Evolutionary conservation across 1,140 invertebrate genomes (phyloP).

Genomic region (Coenobita brevimanus): DNA sequence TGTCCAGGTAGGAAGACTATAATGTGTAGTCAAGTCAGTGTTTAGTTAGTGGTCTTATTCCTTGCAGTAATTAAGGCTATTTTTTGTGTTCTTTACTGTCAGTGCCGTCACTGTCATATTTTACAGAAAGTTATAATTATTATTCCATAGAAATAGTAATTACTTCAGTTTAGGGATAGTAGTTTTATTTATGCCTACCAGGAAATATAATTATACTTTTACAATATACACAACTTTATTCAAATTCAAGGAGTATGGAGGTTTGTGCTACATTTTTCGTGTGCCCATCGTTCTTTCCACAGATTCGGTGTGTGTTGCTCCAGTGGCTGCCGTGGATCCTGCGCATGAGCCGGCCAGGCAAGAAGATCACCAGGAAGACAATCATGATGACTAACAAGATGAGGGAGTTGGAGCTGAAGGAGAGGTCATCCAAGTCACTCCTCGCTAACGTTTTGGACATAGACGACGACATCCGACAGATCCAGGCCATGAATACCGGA

Average conservation of each 20-base stretch:
- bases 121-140: too few species aligned
- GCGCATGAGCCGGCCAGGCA: conserved; percentile 87
- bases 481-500: conserved; percentile 62
- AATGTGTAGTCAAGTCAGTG: too few species aligned
- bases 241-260: background rate
- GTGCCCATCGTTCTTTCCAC: conserved; percentile 44
- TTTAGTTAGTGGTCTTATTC: too few species aligned
- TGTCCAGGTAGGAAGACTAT: too few species aligned
- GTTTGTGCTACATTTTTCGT: background rate
- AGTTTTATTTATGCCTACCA: too few species aligned
- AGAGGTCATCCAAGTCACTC: conserved; percentile 92
- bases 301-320: conserved; percentile 94
- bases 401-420: conserved; percentile 92
- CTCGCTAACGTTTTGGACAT: conserved; percentile 93
- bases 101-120: too few species aligned
- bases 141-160: too few species aligned
- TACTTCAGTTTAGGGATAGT: too few species aligned
- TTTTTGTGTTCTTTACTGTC: too few species aligned
- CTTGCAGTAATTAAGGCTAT: too few species aligned
- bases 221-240: too few species aligned
- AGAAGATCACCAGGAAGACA: conserved; percentile 93
- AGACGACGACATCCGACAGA: conserved; percentile 87
- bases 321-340: conserved; percentile 97
- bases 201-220: too few species aligned
- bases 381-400: conserved; percentile 90